A percentile compares a stretch with the other conserved stretches of the same genome.
Evolutionary conservation across 92 coral and sea anemone species (phyloP).

Genomic region (Chrysogorgia sp.): DNA sequence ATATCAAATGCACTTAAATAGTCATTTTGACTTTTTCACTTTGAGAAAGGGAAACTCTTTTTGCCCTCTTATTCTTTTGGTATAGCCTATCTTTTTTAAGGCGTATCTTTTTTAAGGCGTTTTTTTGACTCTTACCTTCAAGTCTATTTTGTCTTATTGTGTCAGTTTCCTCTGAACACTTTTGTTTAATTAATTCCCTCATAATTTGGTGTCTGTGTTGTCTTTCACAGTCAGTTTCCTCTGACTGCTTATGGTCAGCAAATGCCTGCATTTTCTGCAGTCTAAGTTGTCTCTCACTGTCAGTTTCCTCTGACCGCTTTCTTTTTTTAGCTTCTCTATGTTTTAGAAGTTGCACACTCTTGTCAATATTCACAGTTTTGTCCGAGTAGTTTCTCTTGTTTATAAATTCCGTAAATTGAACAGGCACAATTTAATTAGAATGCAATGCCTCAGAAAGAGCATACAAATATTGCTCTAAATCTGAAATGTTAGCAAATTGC

Average conservation of each 20-base stretch:
- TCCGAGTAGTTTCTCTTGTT: not conserved
- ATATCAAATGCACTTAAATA: constrained; percentile 52
- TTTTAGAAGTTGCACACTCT: constrained; percentile 3
- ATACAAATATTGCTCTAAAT: constrained; percentile 1
- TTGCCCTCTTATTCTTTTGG: too few relatives aligned
- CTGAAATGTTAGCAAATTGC: not conserved
- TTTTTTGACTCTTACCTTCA: too few relatives aligned
- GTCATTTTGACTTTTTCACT: constrained; percentile 4
- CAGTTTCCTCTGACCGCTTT: constrained; percentile 16
- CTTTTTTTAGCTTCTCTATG: constrained; percentile 10
- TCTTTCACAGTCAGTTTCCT: not conserved
- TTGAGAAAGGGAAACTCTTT: not conserved
- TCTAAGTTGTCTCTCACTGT: constrained; percentile 11
- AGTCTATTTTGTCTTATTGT: too few relatives aligned
- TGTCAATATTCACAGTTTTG: not conserved
- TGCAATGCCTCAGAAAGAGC: not conserved
- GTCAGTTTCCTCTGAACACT: too few relatives aligned
- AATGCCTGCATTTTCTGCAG: too few relatives aligned
- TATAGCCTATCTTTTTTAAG: too few relatives aligned
- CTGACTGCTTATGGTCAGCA: too few relatives aligned
- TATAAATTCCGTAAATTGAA: not conserved
- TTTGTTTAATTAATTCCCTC: too few relatives aligned
- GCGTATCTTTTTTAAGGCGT: too few relatives aligned
- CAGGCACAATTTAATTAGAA: constrained; percentile 1
- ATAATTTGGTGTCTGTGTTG: not conserved